Evolutionary conservation across 2,113 vertebrate genomes (phyloP).

Genomic region (Cynocephalus volans): DNA sequence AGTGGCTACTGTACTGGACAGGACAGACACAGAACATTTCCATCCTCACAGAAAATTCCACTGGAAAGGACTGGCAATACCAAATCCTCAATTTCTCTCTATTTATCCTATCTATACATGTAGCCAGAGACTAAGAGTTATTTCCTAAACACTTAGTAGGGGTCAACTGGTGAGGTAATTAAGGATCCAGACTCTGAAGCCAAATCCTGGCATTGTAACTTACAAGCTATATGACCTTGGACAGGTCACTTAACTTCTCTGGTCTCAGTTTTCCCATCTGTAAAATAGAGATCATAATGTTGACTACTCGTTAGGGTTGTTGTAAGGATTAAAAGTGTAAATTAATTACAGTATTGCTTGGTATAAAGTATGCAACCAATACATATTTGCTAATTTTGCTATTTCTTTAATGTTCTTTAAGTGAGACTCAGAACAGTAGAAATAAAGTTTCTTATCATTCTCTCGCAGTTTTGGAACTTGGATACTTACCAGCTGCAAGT

Average conservation of each 20-base stretch:
- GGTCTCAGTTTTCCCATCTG: neutral
- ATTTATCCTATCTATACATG: neutral
- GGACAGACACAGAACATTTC: neutral
- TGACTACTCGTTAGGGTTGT: neutral
- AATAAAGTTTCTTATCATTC: neutral
- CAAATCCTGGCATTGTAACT: neutral
- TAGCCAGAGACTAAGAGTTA: neutral
- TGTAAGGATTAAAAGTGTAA: neutral
- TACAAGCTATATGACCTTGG: neutral
- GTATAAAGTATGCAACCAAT: neutral
- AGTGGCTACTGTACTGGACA: neutral
- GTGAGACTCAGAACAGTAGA: neutral
- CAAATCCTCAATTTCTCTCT: neutral
- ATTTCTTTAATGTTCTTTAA: neutral
- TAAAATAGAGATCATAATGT: neutral
- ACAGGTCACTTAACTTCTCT: neutral
- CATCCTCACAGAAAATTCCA: neutral
- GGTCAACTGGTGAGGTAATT: neutral
- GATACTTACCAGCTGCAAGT: neutral
- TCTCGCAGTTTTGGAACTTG: neutral
- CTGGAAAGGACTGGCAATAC: neutral
- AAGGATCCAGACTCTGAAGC: neutral
- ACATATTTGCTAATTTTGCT: neutral
- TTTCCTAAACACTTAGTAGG: neutral
- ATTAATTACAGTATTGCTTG: neutral